Base-by-base conservation (phyloP, 2,888 invertebrate species). In the Hypena proboscidalis region DNA sequence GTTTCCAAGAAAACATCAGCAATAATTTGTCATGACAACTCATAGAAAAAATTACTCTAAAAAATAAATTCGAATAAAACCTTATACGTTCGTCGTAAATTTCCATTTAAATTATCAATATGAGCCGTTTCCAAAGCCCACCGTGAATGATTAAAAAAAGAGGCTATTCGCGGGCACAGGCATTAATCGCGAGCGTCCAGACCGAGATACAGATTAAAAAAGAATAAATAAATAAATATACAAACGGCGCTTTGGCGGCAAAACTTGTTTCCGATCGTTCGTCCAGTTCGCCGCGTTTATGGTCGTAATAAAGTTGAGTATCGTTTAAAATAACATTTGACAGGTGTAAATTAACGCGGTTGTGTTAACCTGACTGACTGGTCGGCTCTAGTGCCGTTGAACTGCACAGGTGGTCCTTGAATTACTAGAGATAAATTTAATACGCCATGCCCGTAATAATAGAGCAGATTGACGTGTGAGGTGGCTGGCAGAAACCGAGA, bases 321-420 rank as follows among this genome's bases (percentile, higher is more conserved):
- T 85, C 72, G 83, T 67, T 50, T 70, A 73, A 58, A 64, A 61
- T 67, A 62, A 63, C 56, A 64, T 74, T 70, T 73, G 80, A 77
- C 76, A 79, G 70, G 79, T 80, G 81, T 82, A 82, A 79, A 83
- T 75, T 77, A 77, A 79, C 67, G 70, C 74, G 77, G 79, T 77
- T 66, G 65, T 72, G 78, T 83, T 81, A 83, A 87, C 87, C 83
- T 84, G 88, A 81, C 77, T 62, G 69, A 85, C 87, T 80, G 85
- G 88, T 85, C 74, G 73, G 31, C 40, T 69, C 70, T 83, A 85
- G 85, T 82, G 85, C 80, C 87, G 85, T 81, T 89, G 88, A 89
- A 89, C 88, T 80, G 79, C 77, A 77, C 83, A 83, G 84, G 83
- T 83, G 86, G 86, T 82, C 86, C 83, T 85, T 87, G 88, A 83